Conservation (phyloP, 2,888 invertebrate species). For the Plagodis dolabraria region DNA sequence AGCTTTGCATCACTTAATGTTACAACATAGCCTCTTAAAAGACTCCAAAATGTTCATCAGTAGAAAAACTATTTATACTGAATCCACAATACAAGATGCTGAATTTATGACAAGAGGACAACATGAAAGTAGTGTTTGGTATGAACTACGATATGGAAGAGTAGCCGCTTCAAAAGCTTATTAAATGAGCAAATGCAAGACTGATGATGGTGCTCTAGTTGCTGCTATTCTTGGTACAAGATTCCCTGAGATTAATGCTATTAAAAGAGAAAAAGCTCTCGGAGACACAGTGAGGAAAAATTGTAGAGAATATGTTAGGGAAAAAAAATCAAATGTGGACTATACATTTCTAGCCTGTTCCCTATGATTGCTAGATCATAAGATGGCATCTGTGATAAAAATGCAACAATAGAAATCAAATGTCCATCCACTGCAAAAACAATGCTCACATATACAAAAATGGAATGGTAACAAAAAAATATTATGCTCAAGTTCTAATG, state of each 20-base stretch:
- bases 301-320: slow-evolving; percentile 9
- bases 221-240: slow-evolving; percentile 15
- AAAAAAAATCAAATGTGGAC: background rate
- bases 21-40: background rate
- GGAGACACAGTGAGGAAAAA: slow-evolving; percentile 14
- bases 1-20: too few species aligned
- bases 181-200: slow-evolving; percentile 25
- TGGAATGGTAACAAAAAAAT: background rate
- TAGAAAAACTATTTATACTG: background rate
- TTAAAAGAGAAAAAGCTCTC: slow-evolving; percentile 19
- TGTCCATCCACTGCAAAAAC: slow-evolving; percentile 22
- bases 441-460: slow-evolving; percentile 13
- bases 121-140: slow-evolving; percentile 16
- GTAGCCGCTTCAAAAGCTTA: slow-evolving; percentile 35
- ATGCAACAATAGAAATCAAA: slow-evolving; percentile 25
- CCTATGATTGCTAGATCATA: slow-evolving; percentile 16
- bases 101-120: background rate
- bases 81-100: background rate
- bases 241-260: slow-evolving; percentile 17
- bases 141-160: slow-evolving; percentile 35
- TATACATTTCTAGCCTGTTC: background rate
- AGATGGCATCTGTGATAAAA: slow-evolving; percentile 20
- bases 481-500: background rate
- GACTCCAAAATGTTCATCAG: background rate
- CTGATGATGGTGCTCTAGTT: slow-evolving; percentile 10